Percentiles rank a stretch among this genome's conserved stretches.
phyloP scores from a whole-genome alignment of 1,140 invertebrate species.

The Artemia franciscana region DNA sequence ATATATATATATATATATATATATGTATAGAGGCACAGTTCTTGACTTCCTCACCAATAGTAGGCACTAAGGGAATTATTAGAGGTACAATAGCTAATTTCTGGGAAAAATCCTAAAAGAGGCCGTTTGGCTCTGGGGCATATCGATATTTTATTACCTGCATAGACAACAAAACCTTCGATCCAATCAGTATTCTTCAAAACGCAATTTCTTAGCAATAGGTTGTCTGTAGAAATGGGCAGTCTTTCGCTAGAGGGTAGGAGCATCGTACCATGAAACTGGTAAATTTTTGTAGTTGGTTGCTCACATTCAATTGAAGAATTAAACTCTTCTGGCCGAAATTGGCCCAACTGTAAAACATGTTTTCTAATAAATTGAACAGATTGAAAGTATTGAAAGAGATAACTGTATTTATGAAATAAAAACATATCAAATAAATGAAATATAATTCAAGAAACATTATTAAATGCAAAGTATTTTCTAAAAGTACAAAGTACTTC shows the following conservation, averaged over 20 bases:
- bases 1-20: no score
- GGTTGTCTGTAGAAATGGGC: conserved; percentile 70
- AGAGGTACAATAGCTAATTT: no score
- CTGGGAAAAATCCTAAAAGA: no score
- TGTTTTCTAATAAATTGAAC: neutral
- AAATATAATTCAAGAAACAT: conserved; percentile 2
- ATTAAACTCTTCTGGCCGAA: conserved; percentile 54
- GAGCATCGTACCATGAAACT: conserved; percentile 72
- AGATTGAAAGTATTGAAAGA: neutral
- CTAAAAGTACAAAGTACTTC: no score
- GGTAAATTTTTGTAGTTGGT: conserved; percentile 85
- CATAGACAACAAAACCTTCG: conserved; percentile 91
- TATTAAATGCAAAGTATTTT: no score
- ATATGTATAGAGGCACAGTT: no score
- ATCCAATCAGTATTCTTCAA: conserved; percentile 82
- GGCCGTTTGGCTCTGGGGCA: no score
- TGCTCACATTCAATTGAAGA: conserved; percentile 68
- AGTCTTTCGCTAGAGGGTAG: conserved; percentile 52
- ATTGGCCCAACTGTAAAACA: conserved; percentile 36
- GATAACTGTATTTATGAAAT: conserved; percentile 6
- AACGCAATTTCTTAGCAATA: conserved; percentile 75
- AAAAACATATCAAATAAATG: conserved; percentile 10
- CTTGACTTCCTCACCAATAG: no score
- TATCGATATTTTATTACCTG: conserved; percentile 32
- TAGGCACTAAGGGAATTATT: no score